phyloP scores from a whole-genome alignment of 2,797 vertebrate genomes.

The Lycodopsis pacificus region DNA sequence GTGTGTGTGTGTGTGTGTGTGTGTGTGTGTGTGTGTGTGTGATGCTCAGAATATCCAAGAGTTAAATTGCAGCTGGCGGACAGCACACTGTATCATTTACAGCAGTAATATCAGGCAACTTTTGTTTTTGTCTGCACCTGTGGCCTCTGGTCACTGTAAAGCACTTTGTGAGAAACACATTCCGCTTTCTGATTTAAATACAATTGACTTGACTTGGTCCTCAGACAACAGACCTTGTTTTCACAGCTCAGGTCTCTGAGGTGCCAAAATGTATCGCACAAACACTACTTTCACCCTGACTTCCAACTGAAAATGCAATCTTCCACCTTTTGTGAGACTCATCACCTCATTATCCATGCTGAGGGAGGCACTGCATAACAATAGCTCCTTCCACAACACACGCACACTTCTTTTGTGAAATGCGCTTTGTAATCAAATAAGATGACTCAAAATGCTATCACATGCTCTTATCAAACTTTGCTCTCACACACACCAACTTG shows the following conservation, averaged over 20 bases:
- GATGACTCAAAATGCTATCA: conserved; percentile 25
- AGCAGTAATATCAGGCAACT: conserved; percentile 27
- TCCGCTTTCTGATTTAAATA: conserved; percentile 45
- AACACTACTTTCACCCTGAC: conserved; percentile 44
- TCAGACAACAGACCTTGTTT: conserved; percentile 47
- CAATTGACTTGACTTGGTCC: conserved; percentile 45
- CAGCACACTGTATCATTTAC: conserved; percentile 28
- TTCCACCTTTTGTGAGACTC: conserved; percentile 42
- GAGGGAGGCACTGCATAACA: conserved; percentile 34
- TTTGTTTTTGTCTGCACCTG: conserved; percentile 26
- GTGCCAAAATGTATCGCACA: conserved; percentile 39
- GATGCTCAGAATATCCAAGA: conserved; percentile 8
- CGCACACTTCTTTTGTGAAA: neutral
- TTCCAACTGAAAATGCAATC: conserved; percentile 49
- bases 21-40: neutral
- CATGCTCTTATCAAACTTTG: conserved; percentile 31
- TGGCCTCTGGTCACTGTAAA: conserved; percentile 19
- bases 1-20: neutral
- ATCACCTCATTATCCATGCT: conserved; percentile 16
- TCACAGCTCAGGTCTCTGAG: conserved; percentile 44
- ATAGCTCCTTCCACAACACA: conserved; percentile 7
- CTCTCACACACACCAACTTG: conserved; percentile 26
- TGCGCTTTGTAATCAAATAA: conserved; percentile 21
- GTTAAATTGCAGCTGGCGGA: neutral
- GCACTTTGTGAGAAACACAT: conserved; percentile 23